These are phyloP conservation scores for Cheumatopsyche charites DNA, from an alignment of 1,140 invertebrate species.

Conservation along the genomic window DNA sequence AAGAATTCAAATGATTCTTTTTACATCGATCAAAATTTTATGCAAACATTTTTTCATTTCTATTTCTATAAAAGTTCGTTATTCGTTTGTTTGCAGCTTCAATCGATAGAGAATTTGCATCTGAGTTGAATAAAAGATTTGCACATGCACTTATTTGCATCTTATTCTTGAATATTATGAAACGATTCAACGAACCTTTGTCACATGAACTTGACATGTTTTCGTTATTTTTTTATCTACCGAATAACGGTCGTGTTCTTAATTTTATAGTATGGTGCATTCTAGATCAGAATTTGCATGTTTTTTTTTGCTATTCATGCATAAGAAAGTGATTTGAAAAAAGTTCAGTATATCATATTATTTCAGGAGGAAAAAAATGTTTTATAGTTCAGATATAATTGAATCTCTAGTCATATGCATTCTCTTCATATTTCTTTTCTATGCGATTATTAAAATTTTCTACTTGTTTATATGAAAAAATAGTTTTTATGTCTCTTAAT, in stretches of 20 bases:
- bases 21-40: no score
- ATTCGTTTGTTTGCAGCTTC: constrained; percentile 14
- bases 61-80: constrained; percentile 9
- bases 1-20: no score
- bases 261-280: constrained; percentile 3
- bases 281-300: constrained; percentile 20
- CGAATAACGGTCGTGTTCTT: constrained; percentile 21
- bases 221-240: background rate
- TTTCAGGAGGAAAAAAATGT: no score
- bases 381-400: no score
- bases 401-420: no score
- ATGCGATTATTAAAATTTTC: no score
- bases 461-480: background rate
- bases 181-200: constrained; percentile 12
- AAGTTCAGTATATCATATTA: background rate
- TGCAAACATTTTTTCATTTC: background rate
- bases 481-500: constrained; percentile 17
- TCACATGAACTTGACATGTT: background rate
- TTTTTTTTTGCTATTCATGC: background rate
- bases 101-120: constrained; percentile 26
- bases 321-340: constrained; percentile 4
- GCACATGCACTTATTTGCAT: constrained; percentile 29
- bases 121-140: background rate
- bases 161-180: constrained; percentile 14
- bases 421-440: no score